Base-by-base conservation (phyloP, 2,113 vertebrate species). In the Xyliphius kryptos region DNA sequence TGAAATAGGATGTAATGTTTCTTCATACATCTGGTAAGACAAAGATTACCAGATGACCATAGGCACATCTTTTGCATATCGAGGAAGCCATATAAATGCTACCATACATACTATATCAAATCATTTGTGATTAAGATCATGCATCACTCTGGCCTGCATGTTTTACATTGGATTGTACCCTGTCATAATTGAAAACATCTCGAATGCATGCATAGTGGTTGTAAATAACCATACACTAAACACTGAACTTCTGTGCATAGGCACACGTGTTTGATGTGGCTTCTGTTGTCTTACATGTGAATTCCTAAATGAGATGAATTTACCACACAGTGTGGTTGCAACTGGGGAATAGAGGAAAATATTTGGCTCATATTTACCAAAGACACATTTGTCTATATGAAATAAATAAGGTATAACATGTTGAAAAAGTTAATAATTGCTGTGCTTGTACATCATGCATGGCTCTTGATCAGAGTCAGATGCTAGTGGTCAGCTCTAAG, bases 361-460 rank as follows among this genome's bases (percentile, higher is more conserved):
- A 46, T 51, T 61, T 58, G 47, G 21, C 50, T 50, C 52, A 47
- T 61, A 32, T 66, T 67, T 61, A 58, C 32, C 22, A 19, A 54
- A 64, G 48, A 37, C 19, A 32, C 47, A 41, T 63, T 63, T 36
- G 9, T 36, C 37, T 61, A 48, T 20, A 56, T 62, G 53, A 26
- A 41, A 47, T 48, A 64, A 72, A 64, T 55, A 44, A 36, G 37
- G 40, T 19, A 20, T 32, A 60, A 60, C 53, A 26, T 7, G 22
- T 50, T 43, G 52, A 17, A 67, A 59, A 72, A 22, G 36, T 61
- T 60, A 52, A 71, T 67, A 48, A 58, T 61, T 41, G 17, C 32
- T 21, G 19, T 17, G 37, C n/a, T 43, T 57, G 32, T 21, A 44
- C 21, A 49, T 56, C 68, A 64, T 64, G 48, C 56, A n/a, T 59